These are phyloP conservation scores for Plebejus argus DNA, from an alignment of 2,888 invertebrate species.

Conservation along the genomic window DNA sequence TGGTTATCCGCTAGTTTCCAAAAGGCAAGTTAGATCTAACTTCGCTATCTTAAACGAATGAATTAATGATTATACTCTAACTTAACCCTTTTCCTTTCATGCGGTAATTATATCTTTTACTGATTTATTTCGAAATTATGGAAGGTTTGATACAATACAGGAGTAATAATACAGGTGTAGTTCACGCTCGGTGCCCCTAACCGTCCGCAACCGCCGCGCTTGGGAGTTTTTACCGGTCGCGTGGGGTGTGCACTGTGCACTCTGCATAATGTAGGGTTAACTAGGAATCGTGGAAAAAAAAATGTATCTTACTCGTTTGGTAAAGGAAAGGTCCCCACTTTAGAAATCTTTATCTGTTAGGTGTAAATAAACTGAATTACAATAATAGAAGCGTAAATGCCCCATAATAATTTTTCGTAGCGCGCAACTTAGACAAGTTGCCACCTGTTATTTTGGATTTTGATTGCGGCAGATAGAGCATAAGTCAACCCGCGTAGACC, in stretches of 20 bases:
- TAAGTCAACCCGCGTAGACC: too few species aligned
- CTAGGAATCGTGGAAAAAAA: constrained; percentile 15
- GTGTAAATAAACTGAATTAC: too few species aligned
- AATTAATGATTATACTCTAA: background rate
- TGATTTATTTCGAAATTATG: constrained; percentile 6
- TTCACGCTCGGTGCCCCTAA: constrained; percentile 69
- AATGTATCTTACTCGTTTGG: too few species aligned
- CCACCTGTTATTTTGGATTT: too few species aligned
- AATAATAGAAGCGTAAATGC: too few species aligned
- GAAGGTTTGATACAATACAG: constrained; percentile 16
- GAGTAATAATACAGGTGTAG: constrained; percentile 58
- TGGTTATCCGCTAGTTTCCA: background rate
- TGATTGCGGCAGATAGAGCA: too few species aligned
- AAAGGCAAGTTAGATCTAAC: background rate
- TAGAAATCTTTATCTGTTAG: too few species aligned
- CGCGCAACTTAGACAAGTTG: too few species aligned
- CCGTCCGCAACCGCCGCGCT: constrained; percentile 67
- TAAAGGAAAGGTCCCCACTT: too few species aligned
- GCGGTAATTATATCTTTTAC: background rate
- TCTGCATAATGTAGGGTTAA: constrained; percentile 34
- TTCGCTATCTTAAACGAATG: background rate
- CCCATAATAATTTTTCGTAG: too few species aligned
- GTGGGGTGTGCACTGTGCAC: constrained; percentile 39
- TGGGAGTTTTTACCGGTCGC: constrained; percentile 47
- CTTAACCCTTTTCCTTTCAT: background rate